Base-by-base conservation (phyloP, 2,113 vertebrate species). In the Progne subis region DNA sequence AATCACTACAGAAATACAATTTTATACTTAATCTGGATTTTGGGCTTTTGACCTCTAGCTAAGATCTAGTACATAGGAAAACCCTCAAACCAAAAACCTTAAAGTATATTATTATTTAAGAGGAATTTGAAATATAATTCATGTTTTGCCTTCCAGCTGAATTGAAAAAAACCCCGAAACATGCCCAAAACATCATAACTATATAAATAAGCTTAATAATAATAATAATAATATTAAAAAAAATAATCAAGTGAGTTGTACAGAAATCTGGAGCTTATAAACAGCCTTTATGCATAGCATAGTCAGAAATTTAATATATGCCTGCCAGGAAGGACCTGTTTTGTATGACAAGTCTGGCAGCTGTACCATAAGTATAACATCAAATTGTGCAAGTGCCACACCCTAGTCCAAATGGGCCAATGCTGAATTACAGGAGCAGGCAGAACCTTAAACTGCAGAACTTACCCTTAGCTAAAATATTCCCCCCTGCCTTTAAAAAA, bases 271-370 rank as follows among this genome's bases (percentile, higher is more conserved):
- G 15, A 61, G 8, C 7, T 86, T 77, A 64, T 64, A 91, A 94
- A 85, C 41, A 77, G 71, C 60, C 31, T 88, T 26, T 71, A 65
- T 8, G 28, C 49, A 17, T 7, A 93, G n/a, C 6, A 52, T 8
- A 67, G 13, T 18, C 65, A 84, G 29, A 86, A 83, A 77, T 74
- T 53, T 84, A 76, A 60, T 60, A 86, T 14, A 56, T 57, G 60
- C 56, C 50, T 88, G 90, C 91, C 37, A 84, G 80, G 82, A 93
- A 88, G 31, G 14, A 77, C 72, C 32, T 67, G 81, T n/a, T 90
- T 57, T 7, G 11, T 46, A 78, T 37, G 83, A 56, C 60, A 65
- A 87, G 67, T 61, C 75, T 94, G 84, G 93, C 91, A 95, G 82
- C 70, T 44, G 34, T 49, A 86, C 70, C 20, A 1, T 7, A 85